Conservation (phyloP, 2,113 vertebrate species). For the Riparia riparia region DNA sequence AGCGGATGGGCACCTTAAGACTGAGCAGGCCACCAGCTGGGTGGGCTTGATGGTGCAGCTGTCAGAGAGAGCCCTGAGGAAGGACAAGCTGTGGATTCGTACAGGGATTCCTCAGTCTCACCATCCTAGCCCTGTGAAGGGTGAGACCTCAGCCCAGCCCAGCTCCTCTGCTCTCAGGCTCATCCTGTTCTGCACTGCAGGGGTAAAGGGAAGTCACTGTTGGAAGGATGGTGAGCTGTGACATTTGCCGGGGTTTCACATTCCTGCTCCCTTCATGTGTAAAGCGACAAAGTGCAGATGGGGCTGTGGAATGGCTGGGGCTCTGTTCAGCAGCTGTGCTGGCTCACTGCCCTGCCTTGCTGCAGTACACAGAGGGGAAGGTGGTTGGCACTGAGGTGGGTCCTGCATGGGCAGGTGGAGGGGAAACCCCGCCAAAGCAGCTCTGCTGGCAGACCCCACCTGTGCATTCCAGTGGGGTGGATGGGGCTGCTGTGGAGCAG, state of each 20-base stretch:
- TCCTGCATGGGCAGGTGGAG: neutral
- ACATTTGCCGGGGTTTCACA: neutral
- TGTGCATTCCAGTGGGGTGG: rapidly evolving
- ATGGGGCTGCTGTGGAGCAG: neutral
- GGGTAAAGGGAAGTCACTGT: neutral
- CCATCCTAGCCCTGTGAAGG: neutral
- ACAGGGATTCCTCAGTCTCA: rapidly evolving
- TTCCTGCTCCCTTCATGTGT: conserved; percentile 58
- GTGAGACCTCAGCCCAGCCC: neutral
- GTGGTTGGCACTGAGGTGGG: neutral
- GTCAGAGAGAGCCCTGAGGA: neutral
- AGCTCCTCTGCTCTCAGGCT: neutral
- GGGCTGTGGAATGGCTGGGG: neutral
- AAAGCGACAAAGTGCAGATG: conserved; percentile 43
- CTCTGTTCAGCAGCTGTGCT: neutral
- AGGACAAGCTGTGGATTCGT: neutral
- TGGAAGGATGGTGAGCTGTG: neutral
- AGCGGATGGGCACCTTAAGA: neutral
- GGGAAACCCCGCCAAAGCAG: neutral
- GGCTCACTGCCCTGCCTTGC: neutral
- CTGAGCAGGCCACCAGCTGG: neutral
- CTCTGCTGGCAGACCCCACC: neutral
- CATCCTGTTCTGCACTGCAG: neutral
- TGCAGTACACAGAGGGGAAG: neutral
- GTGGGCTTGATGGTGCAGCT: neutral